These are phyloP conservation scores for Drosophila ustulata DNA, from an alignment of 2,888 invertebrate genomes.

Conservation along the genomic window DNA sequence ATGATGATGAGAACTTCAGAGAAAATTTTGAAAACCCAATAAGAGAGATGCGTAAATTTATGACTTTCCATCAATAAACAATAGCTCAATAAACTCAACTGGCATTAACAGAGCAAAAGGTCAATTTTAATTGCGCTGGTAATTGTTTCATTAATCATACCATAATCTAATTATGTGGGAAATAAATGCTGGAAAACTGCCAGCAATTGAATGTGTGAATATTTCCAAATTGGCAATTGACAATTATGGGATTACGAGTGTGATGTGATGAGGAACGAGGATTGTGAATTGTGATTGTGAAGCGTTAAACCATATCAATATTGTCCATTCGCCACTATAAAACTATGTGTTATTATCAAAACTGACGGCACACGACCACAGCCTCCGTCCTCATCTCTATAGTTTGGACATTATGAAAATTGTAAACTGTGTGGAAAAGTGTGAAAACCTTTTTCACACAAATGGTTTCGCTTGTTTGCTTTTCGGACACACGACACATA, in stretches of 20 bases:
- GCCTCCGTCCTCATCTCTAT: neutral
- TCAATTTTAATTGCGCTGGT: conserved; percentile 6
- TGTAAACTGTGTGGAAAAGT: conserved; percentile 48
- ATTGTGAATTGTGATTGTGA: conserved; percentile 45
- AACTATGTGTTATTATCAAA: conserved; percentile 37
- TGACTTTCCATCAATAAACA: conserved; percentile 1
- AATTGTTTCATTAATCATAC: conserved; percentile 14
- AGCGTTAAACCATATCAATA: conserved; percentile 70
- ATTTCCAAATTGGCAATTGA: conserved; percentile 40
- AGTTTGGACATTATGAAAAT: conserved; percentile 14
- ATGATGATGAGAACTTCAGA: neutral
- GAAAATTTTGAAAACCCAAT: neutral
- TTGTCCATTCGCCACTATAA: conserved; percentile 70
- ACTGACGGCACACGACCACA: conserved; percentile 57
- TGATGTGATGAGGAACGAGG: neutral
- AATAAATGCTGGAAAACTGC: conserved; percentile 7
- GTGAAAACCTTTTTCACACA: conserved; percentile 78
- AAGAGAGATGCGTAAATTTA: neutral
- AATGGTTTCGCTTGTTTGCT: conserved; percentile 61
- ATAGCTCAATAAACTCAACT: neutral
- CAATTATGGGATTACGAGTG: conserved; percentile 45
- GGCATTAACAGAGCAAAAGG: neutral
- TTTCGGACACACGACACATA: conserved; percentile 61
- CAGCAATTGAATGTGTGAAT: conserved; percentile 31
- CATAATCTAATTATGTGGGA: conserved; percentile 25